Conservation (phyloP, 2,888 invertebrate genomes). For the Agrotis exclamationis region DNA sequence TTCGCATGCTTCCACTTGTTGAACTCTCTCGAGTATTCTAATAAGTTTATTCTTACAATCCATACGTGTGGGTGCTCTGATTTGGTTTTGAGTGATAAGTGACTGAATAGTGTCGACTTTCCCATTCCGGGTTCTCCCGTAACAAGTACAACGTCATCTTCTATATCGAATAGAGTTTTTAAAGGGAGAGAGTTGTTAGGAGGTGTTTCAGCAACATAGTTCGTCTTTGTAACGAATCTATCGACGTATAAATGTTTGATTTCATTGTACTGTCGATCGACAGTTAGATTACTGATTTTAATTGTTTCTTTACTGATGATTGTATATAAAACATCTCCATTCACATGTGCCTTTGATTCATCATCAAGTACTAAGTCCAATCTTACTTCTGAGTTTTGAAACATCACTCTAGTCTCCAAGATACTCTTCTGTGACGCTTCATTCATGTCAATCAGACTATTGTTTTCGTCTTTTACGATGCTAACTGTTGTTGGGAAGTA, state of each 20-base stretch:
- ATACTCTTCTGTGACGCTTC: constrained; percentile 24
- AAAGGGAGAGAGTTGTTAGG: too few species aligned
- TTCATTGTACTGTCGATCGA: constrained; percentile 35
- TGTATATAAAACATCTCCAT: constrained; percentile 37
- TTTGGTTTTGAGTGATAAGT: constrained; percentile 49
- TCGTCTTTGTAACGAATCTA: constrained; percentile 20
- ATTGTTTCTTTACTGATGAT: constrained; percentile 34
- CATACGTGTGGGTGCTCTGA: constrained; percentile 36
- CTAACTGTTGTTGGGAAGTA: background rate
- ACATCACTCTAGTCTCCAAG: constrained; percentile 26
- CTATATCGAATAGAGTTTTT: too few species aligned
- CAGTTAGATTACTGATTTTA: constrained; percentile 22
- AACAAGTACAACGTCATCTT: constrained; percentile 36
- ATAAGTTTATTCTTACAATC: constrained; percentile 52
- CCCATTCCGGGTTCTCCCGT: constrained; percentile 62
- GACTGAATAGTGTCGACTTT: constrained; percentile 55
- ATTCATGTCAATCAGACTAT: constrained; percentile 30
- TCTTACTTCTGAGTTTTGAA: constrained; percentile 29
- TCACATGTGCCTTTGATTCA: constrained; percentile 12
- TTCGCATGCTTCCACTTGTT: too few species aligned
- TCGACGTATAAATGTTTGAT: constrained; percentile 45
- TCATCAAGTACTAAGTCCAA: constrained; percentile 32
- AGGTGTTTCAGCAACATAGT: too few species aligned
- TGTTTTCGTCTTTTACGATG: background rate
- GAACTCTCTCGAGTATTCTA: too few species aligned